phyloP scores from a whole-genome alignment of 2,888 invertebrate species.

The Pristionchus arcanus region DNA sequence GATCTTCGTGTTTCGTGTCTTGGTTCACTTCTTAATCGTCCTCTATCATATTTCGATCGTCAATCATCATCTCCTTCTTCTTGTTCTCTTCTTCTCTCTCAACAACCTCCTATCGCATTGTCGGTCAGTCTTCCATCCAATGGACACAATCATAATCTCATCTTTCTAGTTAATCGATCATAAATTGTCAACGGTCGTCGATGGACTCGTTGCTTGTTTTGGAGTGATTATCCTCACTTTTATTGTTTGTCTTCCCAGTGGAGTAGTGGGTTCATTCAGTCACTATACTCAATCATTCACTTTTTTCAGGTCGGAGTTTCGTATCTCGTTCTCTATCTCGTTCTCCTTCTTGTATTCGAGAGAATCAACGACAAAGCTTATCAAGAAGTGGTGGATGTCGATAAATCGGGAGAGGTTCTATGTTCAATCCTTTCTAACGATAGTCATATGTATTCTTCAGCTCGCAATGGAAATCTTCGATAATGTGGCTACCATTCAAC shows the following conservation, averaged over 20 bases:
- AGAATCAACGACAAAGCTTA: not conserved
- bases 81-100: constrained; percentile 27
- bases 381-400: not conserved
- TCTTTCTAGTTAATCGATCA: constrained; percentile 33
- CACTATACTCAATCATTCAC: not conserved
- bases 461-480: constrained; percentile 41
- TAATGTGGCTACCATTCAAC: constrained; percentile 30
- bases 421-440: not conserved
- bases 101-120: constrained; percentile 20
- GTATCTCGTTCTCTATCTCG: not conserved
- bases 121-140: not conserved
- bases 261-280: not conserved
- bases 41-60: constrained; percentile 47
- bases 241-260: constrained; percentile 20
- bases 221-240: not conserved
- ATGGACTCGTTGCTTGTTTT: not conserved
- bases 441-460: not conserved
- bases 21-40: constrained; percentile 42
- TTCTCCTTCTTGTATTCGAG: constrained; percentile 25
- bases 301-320: not conserved
- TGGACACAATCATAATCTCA: not conserved
- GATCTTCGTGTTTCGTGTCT: constrained; percentile 42
- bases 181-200: not conserved
- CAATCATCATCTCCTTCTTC: constrained; percentile 16
- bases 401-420: constrained; percentile 36